Percentiles rank a stretch among this genome's conserved stretches.
These are phyloP conservation scores for Brachirus orientalis DNA, from an alignment of 2,113 vertebrate species.

Conservation along the genomic window DNA sequence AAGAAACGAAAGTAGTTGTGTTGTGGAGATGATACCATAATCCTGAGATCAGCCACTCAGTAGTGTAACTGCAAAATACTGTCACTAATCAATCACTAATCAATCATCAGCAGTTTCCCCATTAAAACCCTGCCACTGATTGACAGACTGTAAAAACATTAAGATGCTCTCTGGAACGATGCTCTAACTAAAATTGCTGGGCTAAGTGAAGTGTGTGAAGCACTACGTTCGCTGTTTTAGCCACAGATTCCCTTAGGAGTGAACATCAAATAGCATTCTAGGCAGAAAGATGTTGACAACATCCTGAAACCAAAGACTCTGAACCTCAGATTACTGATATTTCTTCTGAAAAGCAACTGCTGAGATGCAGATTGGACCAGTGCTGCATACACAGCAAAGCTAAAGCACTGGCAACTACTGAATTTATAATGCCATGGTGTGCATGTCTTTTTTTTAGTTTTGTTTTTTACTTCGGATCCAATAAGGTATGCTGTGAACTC, in stretches of 20 bases:
- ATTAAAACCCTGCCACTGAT: constrained; percentile 55
- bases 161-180: constrained; percentile 52
- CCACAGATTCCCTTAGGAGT: constrained; percentile 57
- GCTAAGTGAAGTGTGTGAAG: constrained; percentile 64
- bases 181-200: constrained; percentile 56
- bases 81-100: constrained; percentile 41
- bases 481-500: constrained; percentile 30
- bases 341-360: constrained; percentile 54
- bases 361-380: constrained; percentile 58
- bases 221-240: constrained; percentile 63
- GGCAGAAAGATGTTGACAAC: constrained; percentile 63
- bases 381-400: constrained; percentile 69
- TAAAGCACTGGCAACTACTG: constrained; percentile 56
- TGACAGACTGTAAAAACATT: constrained; percentile 32
- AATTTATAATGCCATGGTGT: constrained; percentile 68
- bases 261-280: constrained; percentile 69
- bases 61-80: constrained; percentile 26
- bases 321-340: constrained; percentile 66
- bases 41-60: constrained; percentile 21
- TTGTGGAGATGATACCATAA: neutral
- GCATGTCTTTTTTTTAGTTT: constrained; percentile 19
- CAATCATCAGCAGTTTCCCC: constrained; percentile 59
- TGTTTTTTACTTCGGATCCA: too few relatives aligned
- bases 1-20: constrained; percentile 1
- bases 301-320: constrained; percentile 70